Evolutionary conservation across 2,888 invertebrate species (phyloP).

Genomic region (Sphinx pinastri): DNA sequence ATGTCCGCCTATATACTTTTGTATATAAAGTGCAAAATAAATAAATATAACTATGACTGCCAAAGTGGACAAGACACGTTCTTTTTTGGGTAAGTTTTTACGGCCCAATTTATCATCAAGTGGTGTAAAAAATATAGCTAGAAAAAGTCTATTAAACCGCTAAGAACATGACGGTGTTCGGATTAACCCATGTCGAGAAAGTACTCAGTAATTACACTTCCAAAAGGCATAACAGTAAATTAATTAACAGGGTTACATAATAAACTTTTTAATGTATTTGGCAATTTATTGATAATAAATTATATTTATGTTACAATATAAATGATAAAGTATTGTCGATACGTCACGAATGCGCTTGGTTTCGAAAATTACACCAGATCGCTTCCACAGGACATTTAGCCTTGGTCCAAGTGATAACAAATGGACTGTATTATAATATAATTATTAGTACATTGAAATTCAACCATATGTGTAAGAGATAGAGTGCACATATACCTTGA

Average conservation of each 20-base stretch:
- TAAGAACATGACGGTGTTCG: no score
- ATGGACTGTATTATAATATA: neutral
- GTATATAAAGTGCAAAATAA: no score
- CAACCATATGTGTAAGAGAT: no score
- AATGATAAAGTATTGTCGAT: neutral
- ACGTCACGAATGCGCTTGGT: slow-evolving; percentile 7
- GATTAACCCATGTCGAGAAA: no score
- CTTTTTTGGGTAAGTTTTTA: no score
- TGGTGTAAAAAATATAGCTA: no score
- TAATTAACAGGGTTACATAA: neutral
- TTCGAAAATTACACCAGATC: slow-evolving; percentile 8
- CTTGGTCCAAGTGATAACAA: slow-evolving; percentile 1
- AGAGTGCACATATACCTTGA: no score
- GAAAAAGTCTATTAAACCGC: no score
- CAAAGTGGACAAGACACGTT: no score
- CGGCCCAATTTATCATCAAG: no score
- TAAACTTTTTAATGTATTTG: neutral
- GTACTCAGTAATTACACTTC: neutral
- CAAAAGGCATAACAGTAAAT: neutral
- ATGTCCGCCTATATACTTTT: no score
- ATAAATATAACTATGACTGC: no score
- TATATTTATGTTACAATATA: slow-evolving; percentile 5
- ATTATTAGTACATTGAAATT: neutral
- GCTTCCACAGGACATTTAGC: slow-evolving; percentile 5
- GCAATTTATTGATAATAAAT: neutral